Evolutionary conservation across 2,113 vertebrate species (phyloP).

Genomic region (Galemys pyrenaicus): DNA sequence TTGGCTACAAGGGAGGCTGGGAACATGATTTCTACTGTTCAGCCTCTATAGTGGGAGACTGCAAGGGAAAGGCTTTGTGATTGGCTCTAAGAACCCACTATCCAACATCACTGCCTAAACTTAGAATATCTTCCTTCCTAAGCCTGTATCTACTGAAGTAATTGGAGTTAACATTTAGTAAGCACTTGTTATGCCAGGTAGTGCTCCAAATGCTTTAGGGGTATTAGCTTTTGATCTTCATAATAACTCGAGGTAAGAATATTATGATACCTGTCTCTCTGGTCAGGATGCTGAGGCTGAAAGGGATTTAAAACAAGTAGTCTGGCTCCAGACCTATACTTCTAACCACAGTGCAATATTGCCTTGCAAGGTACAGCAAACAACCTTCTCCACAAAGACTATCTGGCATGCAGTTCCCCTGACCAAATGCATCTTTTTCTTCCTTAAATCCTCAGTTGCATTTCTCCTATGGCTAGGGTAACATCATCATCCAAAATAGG

Average conservation of each 20-base stretch:
- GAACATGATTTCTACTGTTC: neutral
- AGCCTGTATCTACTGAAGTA: neutral
- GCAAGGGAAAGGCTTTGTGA: neutral
- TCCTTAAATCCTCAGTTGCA: neutral
- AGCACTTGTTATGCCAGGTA: neutral
- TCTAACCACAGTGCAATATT: neutral
- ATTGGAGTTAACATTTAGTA: neutral
- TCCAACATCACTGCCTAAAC: neutral
- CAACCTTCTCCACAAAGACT: neutral
- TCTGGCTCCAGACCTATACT: neutral
- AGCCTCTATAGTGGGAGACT: neutral
- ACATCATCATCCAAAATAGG: neutral
- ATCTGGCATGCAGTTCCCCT: neutral
- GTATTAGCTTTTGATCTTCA: neutral
- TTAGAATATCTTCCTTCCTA: neutral
- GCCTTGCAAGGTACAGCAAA: neutral
- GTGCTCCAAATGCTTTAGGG: neutral
- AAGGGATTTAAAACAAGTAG: neutral
- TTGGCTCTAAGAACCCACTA: neutral
- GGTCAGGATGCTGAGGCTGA: neutral
- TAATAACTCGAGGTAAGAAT: neutral
- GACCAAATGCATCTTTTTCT: neutral
- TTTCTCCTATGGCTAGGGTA: neutral
- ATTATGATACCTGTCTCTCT: neutral
- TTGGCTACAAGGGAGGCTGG: neutral